Base-by-base conservation (phyloP, 64 coral and sea anemone species). In the Platygyra sinensis region DNA sequence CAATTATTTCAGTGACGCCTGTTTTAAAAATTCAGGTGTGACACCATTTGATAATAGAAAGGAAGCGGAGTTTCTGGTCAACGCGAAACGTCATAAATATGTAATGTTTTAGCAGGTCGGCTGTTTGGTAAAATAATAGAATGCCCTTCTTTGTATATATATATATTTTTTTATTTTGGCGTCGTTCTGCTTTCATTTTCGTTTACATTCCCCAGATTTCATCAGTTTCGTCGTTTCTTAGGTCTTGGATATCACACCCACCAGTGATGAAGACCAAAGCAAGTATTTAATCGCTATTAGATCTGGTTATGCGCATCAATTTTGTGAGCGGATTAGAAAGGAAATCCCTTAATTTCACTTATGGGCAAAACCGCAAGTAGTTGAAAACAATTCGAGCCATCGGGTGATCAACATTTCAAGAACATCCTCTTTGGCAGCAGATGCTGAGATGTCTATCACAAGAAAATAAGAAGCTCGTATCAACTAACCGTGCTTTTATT, bases 81-180 rank as follows among this genome's bases (percentile, higher is more conserved):
- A 28, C 25, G 31, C 16, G 52, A 61, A 61, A 36, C 24, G 7
- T 83, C 80, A 83, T 83, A 42, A 63, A 83, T 83, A 67, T 65
- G 14, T 83, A 83, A 65, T 67, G 78, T 12, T 63, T 83, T 33
- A 12, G 30, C 54, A 30, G 80, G 80, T 83, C 19, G 30, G 30
- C 42, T 0, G 42, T 11, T 83, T 83, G 29, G 19, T 28, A 83
- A 83, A 83, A 83, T 19, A 83, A 20, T 39, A 8, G 8, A 60
- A 60, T 12, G 29, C 60, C 10, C 5, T 2, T 83, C 80, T 83
- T 42, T 42, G 20, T 38, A 30, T 13, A 8, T 38, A n/a, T 42
- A 17, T 38, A 30, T 13, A 8, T 38, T 17, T 64, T 15, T 39
- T 67, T 65, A 64, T 83, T 67, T 83, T 83, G 60, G 18, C 60